Evolutionary conservation across 1,140 invertebrate genomes (phyloP).

Genomic region (Drosophila kurseongensis): DNA sequence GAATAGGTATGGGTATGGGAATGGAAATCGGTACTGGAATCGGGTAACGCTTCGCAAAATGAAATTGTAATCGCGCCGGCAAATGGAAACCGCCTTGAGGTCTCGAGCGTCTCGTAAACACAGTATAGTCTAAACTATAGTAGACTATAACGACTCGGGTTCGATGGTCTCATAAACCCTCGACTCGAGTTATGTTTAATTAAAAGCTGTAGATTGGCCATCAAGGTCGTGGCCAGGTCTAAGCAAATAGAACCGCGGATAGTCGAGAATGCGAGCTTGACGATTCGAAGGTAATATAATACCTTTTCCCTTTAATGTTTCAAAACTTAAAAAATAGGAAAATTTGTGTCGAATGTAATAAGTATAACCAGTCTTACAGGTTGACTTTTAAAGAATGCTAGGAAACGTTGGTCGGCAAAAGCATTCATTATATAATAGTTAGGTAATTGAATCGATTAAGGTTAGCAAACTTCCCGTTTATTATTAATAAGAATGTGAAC

Average conservation of each 20-base stretch:
- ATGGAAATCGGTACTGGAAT: slow-evolving; percentile 3
- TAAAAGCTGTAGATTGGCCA: slow-evolving; percentile 34
- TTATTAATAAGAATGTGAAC: background rate
- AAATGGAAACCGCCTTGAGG: slow-evolving; percentile 15
- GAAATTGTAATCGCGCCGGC: slow-evolving; percentile 14
- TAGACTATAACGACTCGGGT: slow-evolving; percentile 15
- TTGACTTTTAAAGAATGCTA: no score
- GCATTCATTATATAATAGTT: no score
- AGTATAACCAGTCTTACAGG: no score
- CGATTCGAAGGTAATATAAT: background rate
- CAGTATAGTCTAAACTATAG: slow-evolving; percentile 2
- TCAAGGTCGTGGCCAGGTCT: slow-evolving; percentile 23
- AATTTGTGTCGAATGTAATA: no score
- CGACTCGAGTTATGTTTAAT: slow-evolving; percentile 46
- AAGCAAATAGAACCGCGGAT: background rate
- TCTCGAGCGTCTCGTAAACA: slow-evolving; percentile 23
- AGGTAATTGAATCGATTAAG: background rate
- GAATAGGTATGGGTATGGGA: background rate
- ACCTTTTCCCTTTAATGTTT: no score
- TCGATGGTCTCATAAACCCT: slow-evolving; percentile 41
- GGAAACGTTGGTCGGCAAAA: no score
- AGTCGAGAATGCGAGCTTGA: background rate
- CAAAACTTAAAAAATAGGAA: no score
- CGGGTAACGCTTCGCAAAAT: slow-evolving; percentile 7
- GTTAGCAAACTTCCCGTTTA: background rate